These are phyloP conservation scores for Nannospalax galili DNA, from an alignment of 2,113 vertebrate species.

Conservation along the genomic window DNA sequence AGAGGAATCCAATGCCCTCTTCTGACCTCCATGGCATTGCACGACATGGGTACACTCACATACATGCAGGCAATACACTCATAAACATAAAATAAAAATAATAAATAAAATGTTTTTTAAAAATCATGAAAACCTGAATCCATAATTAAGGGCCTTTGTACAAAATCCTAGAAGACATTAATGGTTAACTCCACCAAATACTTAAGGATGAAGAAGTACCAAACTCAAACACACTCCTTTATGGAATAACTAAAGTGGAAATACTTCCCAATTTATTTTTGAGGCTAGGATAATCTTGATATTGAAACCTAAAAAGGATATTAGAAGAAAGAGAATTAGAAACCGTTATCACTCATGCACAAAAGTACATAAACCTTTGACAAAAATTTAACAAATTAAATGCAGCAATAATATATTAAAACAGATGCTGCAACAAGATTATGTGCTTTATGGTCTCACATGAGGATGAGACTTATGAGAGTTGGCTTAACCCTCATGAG, in stretches of 20 bases:
- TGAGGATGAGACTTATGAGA: no score
- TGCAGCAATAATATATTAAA: background rate
- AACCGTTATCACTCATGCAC: constrained; percentile 10
- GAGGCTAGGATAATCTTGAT: background rate
- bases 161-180: constrained; percentile 26
- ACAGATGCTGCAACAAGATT: background rate
- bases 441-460: background rate
- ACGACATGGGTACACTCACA: no score
- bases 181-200: background rate
- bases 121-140: constrained; percentile 13
- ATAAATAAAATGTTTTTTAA: no score
- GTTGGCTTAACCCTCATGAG: constrained; percentile 27
- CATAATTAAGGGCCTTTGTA: constrained; percentile 17
- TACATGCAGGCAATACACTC: no score
- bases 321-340: constrained; percentile 28
- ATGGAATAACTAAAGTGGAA: background rate
- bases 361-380: constrained; percentile 10
- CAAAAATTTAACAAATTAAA: constrained; percentile 34
- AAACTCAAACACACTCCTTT: constrained; percentile 20
- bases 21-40: no score
- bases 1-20: no score
- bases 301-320: background rate
- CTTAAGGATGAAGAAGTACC: background rate
- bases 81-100: no score
- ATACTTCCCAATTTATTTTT: background rate